A percentile compares a stretch with the other conserved stretches of the same genome.
phyloP scores from a whole-genome alignment of 2,797 vertebrate species.

The Holocentrus rufus region DNA sequence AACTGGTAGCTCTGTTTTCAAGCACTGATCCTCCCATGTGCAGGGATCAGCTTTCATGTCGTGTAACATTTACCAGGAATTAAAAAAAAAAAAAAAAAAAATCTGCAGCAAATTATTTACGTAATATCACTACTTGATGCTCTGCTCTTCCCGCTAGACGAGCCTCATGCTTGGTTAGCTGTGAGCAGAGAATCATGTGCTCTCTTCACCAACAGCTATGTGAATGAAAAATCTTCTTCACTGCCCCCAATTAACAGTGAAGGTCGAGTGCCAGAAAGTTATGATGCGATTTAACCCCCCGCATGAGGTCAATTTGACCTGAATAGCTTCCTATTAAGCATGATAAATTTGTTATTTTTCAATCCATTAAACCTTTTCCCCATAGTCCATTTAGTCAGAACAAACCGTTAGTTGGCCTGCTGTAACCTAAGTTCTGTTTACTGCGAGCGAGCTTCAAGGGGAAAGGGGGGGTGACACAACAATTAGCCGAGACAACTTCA shows the following conservation, averaged over 20 bases:
- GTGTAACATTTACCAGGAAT: not conserved
- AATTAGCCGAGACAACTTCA: conserved; percentile 67
- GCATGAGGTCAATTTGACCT: conserved; percentile 81
- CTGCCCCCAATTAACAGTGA: conserved; percentile 78
- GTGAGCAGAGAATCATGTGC: conserved; percentile 71
- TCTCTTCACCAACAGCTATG: conserved; percentile 66
- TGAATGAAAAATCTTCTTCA: conserved; percentile 72
- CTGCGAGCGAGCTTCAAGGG: conserved; percentile 24
- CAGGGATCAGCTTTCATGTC: conserved; percentile 37
- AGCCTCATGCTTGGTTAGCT: conserved; percentile 70
- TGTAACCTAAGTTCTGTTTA: conserved; percentile 47
- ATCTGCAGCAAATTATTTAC: not conserved
- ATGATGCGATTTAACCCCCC: conserved; percentile 79
- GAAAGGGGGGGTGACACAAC: conserved; percentile 38
- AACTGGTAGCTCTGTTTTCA: conserved; percentile 54
- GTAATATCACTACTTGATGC: not conserved
- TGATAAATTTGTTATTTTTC: conserved; percentile 80
- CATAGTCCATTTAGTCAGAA: conserved; percentile 72
- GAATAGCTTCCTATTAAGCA: conserved; percentile 79
- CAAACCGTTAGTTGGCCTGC: conserved; percentile 51
- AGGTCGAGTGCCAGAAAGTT: conserved; percentile 75
- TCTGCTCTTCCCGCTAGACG: conserved; percentile 42
- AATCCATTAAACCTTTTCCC: conserved; percentile 78
- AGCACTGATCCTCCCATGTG: conserved; percentile 41
- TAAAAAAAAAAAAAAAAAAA: not conserved